Conservation (phyloP, 1,140 invertebrate species). For the Argopecten irradians region DNA sequence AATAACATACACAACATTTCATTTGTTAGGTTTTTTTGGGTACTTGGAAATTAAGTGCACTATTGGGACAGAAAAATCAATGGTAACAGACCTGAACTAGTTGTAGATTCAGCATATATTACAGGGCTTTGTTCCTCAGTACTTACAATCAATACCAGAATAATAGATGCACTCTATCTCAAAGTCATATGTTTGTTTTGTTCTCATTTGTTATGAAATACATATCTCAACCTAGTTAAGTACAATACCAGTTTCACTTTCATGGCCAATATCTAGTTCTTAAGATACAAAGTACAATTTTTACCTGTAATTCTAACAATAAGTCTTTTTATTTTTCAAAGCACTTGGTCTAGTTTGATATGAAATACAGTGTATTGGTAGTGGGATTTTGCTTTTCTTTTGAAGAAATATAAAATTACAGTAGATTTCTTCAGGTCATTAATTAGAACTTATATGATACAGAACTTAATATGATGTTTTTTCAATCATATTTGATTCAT, state of each 20-base stretch:
- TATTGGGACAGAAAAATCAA: conserved; percentile 7
- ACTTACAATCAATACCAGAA: neutral
- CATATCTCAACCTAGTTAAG: neutral
- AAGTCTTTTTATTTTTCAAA: too few relatives aligned
- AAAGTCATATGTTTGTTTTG: neutral
- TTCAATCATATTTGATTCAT: too few relatives aligned
- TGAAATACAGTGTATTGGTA: too few relatives aligned
- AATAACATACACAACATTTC: neutral
- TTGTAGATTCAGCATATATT: neutral
- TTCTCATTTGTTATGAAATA: neutral
- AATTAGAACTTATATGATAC: too few relatives aligned
- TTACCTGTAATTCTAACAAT: too few relatives aligned
- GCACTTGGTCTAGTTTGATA: too few relatives aligned
- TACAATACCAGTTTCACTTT: neutral
- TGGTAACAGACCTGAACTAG: neutral
- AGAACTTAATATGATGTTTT: too few relatives aligned
- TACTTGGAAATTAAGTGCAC: neutral
- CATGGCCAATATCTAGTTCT: neutral
- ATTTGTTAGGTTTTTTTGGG: neutral
- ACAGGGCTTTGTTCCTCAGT: neutral
- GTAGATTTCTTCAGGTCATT: too few relatives aligned
- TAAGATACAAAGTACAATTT: too few relatives aligned
- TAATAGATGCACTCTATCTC: neutral
- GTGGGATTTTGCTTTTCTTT: too few relatives aligned
- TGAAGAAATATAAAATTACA: too few relatives aligned